Percentiles rank a stretch among this genome's conserved stretches.
These are phyloP conservation scores for Diogma glabrata DNA, from an alignment of 2,888 invertebrate species.

Conservation along the genomic window DNA sequence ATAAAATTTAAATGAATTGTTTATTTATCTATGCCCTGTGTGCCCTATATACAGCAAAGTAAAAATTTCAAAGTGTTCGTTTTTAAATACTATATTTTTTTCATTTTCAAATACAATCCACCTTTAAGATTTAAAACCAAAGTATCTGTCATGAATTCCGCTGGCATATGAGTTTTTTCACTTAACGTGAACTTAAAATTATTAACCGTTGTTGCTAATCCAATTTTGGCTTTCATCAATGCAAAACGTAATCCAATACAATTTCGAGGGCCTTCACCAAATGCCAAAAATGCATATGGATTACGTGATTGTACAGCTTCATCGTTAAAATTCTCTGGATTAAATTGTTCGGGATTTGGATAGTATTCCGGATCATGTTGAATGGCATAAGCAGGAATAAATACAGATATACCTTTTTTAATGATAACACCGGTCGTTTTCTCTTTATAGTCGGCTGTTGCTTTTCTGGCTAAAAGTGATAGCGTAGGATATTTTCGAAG, in stretches of 20 bases:
- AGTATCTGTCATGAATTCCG: constrained; percentile 12
- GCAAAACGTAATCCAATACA: constrained; percentile 18
- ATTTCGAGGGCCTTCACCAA: constrained; percentile 28
- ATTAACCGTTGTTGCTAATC: constrained; percentile 13
- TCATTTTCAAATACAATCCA: constrained; percentile 16
- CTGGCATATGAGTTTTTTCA: constrained; percentile 10
- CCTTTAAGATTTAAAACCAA: constrained; percentile 12
- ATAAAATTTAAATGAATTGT: no score
- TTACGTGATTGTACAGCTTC: constrained; percentile 22
- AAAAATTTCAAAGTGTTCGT: no score
- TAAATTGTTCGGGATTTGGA: constrained; percentile 30
- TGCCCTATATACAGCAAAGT: no score
- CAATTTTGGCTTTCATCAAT: constrained; percentile 17
- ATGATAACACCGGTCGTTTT: constrained; percentile 22
- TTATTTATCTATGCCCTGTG: no score
- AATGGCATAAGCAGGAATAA: constrained; percentile 25
- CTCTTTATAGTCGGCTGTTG: constrained; percentile 16
- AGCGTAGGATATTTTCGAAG: constrained; percentile 16
- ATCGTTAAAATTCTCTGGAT: constrained; percentile 30
- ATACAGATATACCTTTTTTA: constrained; percentile 23
- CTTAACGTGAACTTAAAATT: constrained; percentile 13
- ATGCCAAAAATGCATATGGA: constrained; percentile 26
- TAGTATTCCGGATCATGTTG: constrained; percentile 30
- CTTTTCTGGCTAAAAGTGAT: constrained; percentile 12
- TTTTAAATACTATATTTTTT: constrained; percentile 18